Conservation (phyloP, 2,888 invertebrate species). For the Tholera decimalis region DNA sequence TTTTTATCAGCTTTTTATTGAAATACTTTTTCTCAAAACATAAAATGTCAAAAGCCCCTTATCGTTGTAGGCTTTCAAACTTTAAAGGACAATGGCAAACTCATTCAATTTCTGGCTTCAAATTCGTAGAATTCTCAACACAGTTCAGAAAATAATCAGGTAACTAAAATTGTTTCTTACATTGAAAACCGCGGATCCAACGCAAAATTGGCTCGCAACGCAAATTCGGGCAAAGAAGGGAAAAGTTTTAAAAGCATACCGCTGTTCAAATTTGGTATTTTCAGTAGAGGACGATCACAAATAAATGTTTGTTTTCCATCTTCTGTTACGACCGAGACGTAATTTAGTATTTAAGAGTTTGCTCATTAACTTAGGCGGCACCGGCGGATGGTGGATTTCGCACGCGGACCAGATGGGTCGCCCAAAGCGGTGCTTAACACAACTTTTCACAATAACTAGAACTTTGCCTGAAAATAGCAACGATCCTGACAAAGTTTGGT, state of each 20-base stretch:
- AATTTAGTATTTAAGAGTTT: conserved; percentile 58
- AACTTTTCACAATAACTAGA: conserved; percentile 55
- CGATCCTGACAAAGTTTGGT: conserved; percentile 20
- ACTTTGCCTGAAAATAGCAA: conserved; percentile 39
- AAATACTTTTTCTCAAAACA: conserved; percentile 7
- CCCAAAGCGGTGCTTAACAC: conserved; percentile 24
- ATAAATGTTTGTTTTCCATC: conserved; percentile 60
- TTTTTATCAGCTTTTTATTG: neutral
- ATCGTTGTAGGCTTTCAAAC: conserved; percentile 1
- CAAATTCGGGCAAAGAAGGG: conserved; percentile 70
- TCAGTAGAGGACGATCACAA: conserved; percentile 55
- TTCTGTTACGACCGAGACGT: conserved; percentile 41
- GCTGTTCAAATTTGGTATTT: conserved; percentile 65
- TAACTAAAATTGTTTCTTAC: conserved; percentile 56
- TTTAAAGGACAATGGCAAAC: neutral
- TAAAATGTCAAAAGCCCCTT: neutral
- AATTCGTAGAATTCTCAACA: conserved; percentile 28
- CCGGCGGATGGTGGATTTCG: conserved; percentile 15
- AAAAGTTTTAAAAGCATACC: conserved; percentile 78
- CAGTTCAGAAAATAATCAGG: conserved; percentile 38
- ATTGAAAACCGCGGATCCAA: conserved; percentile 5
- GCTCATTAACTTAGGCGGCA: conserved; percentile 40
- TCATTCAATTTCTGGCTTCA: conserved; percentile 34
- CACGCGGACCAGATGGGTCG: conserved; percentile 31
- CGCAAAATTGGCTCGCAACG: conserved; percentile 66